Evolutionary conservation across 1,140 invertebrate genomes (phyloP), one percentile per base, ranked within the genome.

Genomic region (Sipha flava): DNA sequence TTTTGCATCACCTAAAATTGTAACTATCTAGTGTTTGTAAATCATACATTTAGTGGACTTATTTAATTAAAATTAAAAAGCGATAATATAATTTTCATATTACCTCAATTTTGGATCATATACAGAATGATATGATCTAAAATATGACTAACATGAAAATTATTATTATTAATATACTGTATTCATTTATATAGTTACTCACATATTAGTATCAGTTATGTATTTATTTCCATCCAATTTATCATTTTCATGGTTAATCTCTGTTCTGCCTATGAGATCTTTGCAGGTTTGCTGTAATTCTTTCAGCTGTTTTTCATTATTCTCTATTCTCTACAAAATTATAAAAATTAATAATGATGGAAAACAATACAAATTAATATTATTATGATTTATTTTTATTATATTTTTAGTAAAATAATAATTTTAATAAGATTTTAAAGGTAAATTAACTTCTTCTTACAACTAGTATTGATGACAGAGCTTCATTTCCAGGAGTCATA

Each of bases 241-340:
- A 10, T 80, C 34, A 52, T 75, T n/a, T 21, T 80, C 26, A 29
- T 5, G 59, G 4, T 72, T 23, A 45, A 77, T 31, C 14, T 80
- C 88, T 1, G 89, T 89, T 21, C 91, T 91, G 81, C 89, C 87
- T 82, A 92, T 90, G 16, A 93, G 85, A 40, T 91, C 90, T 2
- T 92, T 87, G 82, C 93, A 95, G n/a, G 92, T 91, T 80, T 91
- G 89, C 85, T 94, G 93, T 23, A 95, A 85, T 26, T 88, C 88
- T 81, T 91, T 89, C 31, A 96, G 87, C 85, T 95, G 92, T 68
- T 89, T 89, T 84, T 94, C 92, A n/a, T 92, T 91, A 81, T 91
- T 89, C 81, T 91, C 91, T 86, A 93, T 90, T 81, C 90, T 90
- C 87, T 91, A 86, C 83, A 37, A 87, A 84, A 49, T 49, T 43